These are phyloP conservation scores for Caenorhabditis doughertyi DNA, from an alignment of 2,888 invertebrate genomes.

Conservation along the genomic window DNA sequence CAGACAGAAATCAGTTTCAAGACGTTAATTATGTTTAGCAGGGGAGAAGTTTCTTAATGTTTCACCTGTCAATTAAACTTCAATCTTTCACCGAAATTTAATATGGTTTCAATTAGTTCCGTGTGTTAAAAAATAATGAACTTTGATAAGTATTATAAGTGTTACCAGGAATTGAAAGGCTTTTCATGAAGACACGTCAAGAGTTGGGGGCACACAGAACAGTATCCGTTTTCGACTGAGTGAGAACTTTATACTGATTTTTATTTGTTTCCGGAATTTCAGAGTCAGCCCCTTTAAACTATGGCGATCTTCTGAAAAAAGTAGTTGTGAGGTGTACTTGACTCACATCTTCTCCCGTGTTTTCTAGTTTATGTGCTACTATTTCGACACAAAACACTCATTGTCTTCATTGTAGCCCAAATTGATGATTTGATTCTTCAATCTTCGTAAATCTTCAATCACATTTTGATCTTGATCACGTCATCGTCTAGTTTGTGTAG, in stretches of 20 bases:
- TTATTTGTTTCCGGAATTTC: too few species aligned
- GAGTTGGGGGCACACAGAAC: too few species aligned
- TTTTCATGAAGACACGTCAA: too few species aligned
- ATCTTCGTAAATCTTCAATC: background rate
- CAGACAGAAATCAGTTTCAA: constrained; percentile 25
- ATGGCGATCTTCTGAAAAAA: too few species aligned
- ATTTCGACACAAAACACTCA: background rate
- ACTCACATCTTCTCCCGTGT: background rate
- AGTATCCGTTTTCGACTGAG: too few species aligned
- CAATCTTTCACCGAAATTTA: constrained; percentile 3
- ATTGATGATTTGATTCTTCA: constrained; percentile 10
- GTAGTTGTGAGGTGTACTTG: background rate
- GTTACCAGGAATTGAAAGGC: background rate
- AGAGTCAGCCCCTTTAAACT: too few species aligned
- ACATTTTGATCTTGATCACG: constrained; percentile 31
- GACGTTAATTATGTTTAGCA: background rate
- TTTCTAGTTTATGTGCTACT: constrained; percentile 8
- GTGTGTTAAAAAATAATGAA: background rate
- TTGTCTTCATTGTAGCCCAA: constrained; percentile 1
- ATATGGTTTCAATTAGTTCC: constrained; percentile 11
- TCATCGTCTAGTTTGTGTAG: constrained; percentile 16
- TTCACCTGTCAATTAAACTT: constrained; percentile 27
- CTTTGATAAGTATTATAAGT: background rate
- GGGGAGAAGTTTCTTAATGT: background rate
- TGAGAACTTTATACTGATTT: too few species aligned